A percentile compares a stretch with the other conserved stretches of the same genome.
Evolutionary conservation across 2,888 invertebrate species (phyloP).

Genomic region (Crepidodera aurea): DNA sequence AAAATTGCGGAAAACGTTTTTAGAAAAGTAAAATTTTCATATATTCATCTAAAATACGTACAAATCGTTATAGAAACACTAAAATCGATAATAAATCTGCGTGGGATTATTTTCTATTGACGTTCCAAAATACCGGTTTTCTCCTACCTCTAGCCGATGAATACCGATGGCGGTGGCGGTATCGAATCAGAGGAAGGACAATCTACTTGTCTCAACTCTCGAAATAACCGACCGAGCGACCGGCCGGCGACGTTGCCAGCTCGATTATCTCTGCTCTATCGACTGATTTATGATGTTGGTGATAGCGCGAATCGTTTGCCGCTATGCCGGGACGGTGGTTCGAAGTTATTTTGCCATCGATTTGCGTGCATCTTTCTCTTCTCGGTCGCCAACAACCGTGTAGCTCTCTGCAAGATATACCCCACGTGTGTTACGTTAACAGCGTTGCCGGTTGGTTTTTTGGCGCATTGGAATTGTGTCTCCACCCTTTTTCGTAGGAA

Average conservation of each 20-base stretch:
- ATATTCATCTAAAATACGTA: too few relatives aligned
- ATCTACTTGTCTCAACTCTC: conserved; percentile 33
- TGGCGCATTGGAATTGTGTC: neutral
- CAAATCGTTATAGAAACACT: too few relatives aligned
- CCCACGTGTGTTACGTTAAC: conserved; percentile 9
- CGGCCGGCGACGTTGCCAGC: conserved; percentile 30
- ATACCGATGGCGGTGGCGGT: conserved; percentile 16
- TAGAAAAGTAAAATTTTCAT: too few relatives aligned
- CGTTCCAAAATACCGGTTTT: conserved; percentile 1
- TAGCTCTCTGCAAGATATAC: conserved; percentile 1
- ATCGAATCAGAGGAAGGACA: conserved; percentile 28
- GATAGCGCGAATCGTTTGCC: conserved; percentile 19
- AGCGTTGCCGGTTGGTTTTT: conserved; percentile 7
- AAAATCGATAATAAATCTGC: too few relatives aligned
- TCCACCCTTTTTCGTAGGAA: too few relatives aligned
- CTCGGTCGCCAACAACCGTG: conserved; percentile 9
- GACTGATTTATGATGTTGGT: conserved; percentile 25
- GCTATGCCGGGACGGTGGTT: conserved; percentile 19
- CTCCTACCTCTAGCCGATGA: neutral
- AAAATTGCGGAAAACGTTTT: too few relatives aligned
- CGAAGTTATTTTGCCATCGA: conserved; percentile 35
- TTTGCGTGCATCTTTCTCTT: conserved; percentile 38
- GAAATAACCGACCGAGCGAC: conserved; percentile 29
- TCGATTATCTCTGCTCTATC: conserved; percentile 26
- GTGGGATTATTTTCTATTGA: too few relatives aligned